A percentile compares a stretch with the other conserved stretches of the same genome.
Evolutionary conservation across 2,888 invertebrate species (phyloP).

Genomic region (Ennomos erosarius): DNA sequence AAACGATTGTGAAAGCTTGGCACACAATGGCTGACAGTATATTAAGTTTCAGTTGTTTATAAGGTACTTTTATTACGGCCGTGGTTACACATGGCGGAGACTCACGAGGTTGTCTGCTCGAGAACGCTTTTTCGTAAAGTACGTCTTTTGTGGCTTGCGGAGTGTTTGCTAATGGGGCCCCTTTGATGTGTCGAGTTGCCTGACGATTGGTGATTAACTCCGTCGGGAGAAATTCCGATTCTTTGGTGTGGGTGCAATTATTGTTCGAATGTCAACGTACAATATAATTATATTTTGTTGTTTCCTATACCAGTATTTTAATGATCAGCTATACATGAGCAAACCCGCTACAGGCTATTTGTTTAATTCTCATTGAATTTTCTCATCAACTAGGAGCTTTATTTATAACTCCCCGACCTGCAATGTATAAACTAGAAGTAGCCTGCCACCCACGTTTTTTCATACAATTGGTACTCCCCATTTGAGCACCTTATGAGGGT

Average conservation of each 20-base stretch:
- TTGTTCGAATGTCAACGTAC: no score
- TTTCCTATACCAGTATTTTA: no score
- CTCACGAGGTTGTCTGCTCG: slow-evolving; percentile 24
- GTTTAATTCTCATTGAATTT: no score
- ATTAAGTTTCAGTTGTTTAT: slow-evolving; percentile 56
- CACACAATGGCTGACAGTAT: slow-evolving; percentile 52
- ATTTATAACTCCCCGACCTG: no score
- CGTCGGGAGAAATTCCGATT: slow-evolving; percentile 34
- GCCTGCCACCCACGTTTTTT: no score
- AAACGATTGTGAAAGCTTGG: slow-evolving; percentile 55
- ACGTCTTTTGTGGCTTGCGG: slow-evolving; percentile 27
- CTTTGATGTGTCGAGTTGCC: slow-evolving; percentile 26
- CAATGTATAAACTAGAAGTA: no score
- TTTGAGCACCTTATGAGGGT: no score
- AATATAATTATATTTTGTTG: no score
- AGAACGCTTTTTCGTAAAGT: slow-evolving; percentile 32
- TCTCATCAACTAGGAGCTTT: no score
- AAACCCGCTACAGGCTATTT: no score
- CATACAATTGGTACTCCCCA: no score
- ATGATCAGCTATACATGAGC: no score
- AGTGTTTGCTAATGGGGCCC: slow-evolving; percentile 33
- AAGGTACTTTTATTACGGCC: slow-evolving; percentile 38
- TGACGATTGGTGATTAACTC: slow-evolving; percentile 27
- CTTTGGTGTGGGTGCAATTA: neutral
- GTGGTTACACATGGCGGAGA: slow-evolving; percentile 30